Evolutionary conservation across 2,113 vertebrate species (phyloP).

Genomic region (Leptodactylus fuscus): DNA sequence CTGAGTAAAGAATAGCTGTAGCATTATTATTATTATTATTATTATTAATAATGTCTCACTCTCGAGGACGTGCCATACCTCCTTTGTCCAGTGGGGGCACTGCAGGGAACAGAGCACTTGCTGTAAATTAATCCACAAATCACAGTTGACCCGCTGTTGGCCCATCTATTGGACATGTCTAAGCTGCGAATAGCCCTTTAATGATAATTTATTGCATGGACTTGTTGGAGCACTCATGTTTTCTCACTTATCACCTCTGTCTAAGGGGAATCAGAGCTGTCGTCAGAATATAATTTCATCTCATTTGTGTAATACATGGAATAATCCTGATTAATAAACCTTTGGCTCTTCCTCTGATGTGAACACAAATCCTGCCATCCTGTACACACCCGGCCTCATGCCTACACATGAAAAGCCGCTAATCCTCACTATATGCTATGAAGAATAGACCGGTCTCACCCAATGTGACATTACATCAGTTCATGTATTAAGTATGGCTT

Average conservation of each 20-base stretch:
- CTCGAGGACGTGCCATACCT: too few relatives aligned
- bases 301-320: not conserved
- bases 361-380: not conserved
- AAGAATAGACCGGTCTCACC: not conserved
- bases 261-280: not conserved
- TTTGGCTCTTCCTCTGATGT: not conserved
- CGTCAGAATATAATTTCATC: not conserved
- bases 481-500: slow-evolving; percentile 16
- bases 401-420: not conserved
- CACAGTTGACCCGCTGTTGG: too few relatives aligned
- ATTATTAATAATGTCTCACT: too few relatives aligned
- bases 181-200: too few relatives aligned
- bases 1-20: too few relatives aligned
- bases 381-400: not conserved
- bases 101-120: too few relatives aligned
- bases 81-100: too few relatives aligned
- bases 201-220: too few relatives aligned
- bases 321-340: not conserved
- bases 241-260: not conserved
- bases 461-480: not conserved
- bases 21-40: too few relatives aligned
- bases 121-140: too few relatives aligned
- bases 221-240: too few relatives aligned
- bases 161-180: too few relatives aligned
- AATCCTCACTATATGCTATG: not conserved